Conservation (phyloP, 2,113 vertebrate species). For the Alethe castanea region DNA sequence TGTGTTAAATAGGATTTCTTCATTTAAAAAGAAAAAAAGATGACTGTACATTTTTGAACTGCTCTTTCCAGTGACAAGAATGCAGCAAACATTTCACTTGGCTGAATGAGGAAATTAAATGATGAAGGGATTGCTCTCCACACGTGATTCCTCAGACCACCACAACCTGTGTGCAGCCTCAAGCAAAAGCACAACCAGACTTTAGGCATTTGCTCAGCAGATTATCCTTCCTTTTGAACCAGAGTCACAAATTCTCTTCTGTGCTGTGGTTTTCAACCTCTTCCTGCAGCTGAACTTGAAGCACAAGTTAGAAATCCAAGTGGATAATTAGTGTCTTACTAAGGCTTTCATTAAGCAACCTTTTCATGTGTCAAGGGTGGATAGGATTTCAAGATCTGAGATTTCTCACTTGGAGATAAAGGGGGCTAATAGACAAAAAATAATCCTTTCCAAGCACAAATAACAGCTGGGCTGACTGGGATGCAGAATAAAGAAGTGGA, state of each 20-base stretch:
- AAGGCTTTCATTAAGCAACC: neutral
- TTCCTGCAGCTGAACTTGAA: neutral
- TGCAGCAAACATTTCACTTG: neutral
- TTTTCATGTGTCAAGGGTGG: neutral
- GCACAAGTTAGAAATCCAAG: neutral
- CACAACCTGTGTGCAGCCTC: neutral
- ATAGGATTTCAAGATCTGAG: neutral
- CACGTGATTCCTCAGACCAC: neutral
- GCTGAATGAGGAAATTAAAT: neutral
- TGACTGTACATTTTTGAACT: neutral
- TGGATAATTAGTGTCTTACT: neutral
- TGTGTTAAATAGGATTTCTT: neutral
- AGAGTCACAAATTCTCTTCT: neutral
- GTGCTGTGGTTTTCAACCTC: neutral
- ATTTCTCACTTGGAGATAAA: neutral
- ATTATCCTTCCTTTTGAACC: neutral
- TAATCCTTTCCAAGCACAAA: neutral
- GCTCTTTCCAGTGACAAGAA: neutral
- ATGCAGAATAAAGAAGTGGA: neutral
- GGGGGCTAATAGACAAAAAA: neutral
- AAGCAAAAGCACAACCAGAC: neutral
- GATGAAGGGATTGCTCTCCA: neutral
- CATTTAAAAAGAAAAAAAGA: neutral
- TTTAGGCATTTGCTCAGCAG: neutral
- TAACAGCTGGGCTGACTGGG: neutral